phyloP scores from a whole-genome alignment of 2,797 vertebrate species.

The Momotus momota region DNA sequence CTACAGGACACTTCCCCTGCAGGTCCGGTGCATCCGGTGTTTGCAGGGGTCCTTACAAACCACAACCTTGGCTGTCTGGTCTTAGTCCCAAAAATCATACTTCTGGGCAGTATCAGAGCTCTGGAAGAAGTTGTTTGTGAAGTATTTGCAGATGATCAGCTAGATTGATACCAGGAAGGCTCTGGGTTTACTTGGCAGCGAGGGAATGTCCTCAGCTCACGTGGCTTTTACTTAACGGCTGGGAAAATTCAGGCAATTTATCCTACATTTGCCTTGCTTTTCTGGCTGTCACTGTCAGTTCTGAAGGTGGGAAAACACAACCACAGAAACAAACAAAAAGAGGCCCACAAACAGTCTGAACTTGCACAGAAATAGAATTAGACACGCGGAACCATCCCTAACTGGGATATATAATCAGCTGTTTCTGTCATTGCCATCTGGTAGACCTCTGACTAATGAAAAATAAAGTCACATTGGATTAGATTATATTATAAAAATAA shows the following conservation, averaged over 20 bases:
- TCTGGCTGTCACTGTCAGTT: background rate
- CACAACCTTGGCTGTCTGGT: background rate
- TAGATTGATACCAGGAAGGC: background rate
- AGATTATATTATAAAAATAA: background rate
- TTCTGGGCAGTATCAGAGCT: background rate
- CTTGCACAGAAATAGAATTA: background rate
- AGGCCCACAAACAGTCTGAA: background rate
- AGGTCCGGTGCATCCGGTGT: background rate
- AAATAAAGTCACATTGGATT: background rate
- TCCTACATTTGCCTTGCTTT: background rate
- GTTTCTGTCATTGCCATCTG: background rate
- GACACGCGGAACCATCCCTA: background rate
- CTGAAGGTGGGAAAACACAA: background rate
- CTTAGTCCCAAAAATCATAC: background rate
- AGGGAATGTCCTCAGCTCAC: background rate
- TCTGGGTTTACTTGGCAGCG: background rate
- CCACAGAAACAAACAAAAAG: background rate
- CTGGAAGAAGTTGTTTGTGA: background rate
- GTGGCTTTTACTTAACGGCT: background rate
- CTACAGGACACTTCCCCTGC: background rate
- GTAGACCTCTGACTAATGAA: background rate
- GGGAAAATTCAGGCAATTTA: background rate
- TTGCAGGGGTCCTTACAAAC: background rate
- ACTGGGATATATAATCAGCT: background rate
- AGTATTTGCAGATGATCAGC: background rate